Evolutionary conservation across 64 coral and sea anemone species (phyloP).

Genomic region (Acropora tenuis): DNA sequence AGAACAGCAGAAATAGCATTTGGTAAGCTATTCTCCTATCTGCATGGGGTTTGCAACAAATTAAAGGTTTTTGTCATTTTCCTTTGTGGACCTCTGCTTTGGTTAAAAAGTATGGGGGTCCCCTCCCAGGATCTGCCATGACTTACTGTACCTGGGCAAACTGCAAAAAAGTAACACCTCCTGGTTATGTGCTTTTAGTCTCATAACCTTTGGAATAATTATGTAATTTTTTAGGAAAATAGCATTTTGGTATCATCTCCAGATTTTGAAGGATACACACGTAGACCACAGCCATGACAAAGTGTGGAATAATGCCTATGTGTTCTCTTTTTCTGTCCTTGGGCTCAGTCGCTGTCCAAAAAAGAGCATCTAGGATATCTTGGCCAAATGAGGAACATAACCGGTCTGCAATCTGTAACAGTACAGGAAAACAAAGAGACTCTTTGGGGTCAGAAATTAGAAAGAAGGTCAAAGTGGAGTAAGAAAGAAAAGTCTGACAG

Average conservation of each 20-base stretch:
- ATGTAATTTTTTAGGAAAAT: neutral
- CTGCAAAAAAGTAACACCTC: no score
- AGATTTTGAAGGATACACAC: constrained; percentile 91
- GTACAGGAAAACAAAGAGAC: neutral
- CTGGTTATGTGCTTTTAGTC: neutral
- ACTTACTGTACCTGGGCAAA: no score
- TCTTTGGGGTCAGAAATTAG: neutral
- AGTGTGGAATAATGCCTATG: constrained; percentile 87
- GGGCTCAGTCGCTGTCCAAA: constrained; percentile 97
- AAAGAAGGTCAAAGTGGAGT: neutral
- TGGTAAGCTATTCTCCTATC: no score
- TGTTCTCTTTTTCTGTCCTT: constrained; percentile 84
- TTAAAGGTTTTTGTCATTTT: no score
- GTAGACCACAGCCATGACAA: constrained; percentile 92
- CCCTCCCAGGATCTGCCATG: no score
- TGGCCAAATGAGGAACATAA: constrained; percentile 98
- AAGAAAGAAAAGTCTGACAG: neutral
- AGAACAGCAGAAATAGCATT: neutral
- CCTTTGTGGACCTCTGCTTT: no score
- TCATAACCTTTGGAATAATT: neutral
- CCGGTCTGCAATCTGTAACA: constrained; percentile 88
- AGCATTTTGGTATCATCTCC: neutral
- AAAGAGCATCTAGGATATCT: constrained; percentile 96
- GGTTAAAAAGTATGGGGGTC: no score
- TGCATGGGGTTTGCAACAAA: no score